Conservation (phyloP, 2,113 vertebrate species). For the Rattus norvegicus region DNA sequence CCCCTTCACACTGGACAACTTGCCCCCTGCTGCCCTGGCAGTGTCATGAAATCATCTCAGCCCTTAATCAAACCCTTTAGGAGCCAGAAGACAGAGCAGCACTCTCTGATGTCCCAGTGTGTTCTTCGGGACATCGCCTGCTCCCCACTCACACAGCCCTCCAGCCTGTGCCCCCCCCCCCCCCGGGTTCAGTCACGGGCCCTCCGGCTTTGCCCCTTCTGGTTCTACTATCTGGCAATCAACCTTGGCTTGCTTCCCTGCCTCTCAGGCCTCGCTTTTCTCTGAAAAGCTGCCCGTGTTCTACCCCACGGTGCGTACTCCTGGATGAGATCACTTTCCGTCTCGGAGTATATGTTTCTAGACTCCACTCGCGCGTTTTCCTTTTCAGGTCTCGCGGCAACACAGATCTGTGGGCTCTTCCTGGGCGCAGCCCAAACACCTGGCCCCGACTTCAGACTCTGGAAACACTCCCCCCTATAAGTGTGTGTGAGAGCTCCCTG, state of each 20-base stretch:
- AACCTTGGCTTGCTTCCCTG: too few species aligned
- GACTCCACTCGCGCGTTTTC: neutral
- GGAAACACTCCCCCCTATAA: neutral
- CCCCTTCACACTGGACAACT: neutral
- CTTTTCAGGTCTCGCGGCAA: neutral
- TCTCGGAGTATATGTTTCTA: neutral
- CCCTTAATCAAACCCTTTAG: neutral
- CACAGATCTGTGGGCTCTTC: neutral
- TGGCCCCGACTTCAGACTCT: neutral
- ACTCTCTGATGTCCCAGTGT: accelerated
- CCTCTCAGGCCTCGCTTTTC: neutral
- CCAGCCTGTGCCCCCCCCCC: accelerated
- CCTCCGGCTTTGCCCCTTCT: slow-evolving; percentile 8
- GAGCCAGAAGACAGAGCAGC: neutral
- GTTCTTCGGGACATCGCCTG: neutral
- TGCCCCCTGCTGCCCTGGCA: neutral
- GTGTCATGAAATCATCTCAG: neutral
- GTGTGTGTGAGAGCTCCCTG: neutral
- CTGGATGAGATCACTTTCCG: neutral
- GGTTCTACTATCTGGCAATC: neutral
- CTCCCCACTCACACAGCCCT: neutral
- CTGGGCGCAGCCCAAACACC: neutral
- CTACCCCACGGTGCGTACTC: neutral
- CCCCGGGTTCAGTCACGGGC: neutral
- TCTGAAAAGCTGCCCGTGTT: neutral